Evolutionary conservation across 2,888 invertebrate genomes (phyloP).

Genomic region (Ditylenchus weischeri): DNA sequence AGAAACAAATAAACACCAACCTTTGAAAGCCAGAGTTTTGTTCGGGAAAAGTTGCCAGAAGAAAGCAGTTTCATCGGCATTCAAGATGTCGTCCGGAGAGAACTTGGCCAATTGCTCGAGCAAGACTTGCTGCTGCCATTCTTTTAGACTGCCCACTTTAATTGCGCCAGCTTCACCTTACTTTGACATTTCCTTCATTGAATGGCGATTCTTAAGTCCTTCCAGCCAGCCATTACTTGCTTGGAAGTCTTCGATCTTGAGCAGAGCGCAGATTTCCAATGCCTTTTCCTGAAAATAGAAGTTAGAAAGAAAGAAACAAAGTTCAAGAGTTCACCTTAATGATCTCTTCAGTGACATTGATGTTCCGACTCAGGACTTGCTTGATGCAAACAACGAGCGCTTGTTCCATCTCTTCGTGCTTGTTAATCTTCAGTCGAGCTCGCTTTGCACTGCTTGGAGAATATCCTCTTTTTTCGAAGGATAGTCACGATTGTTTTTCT

Average conservation of each 20-base stretch:
- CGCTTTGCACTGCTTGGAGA: constrained; percentile 10
- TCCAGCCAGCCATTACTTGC: constrained; percentile 20
- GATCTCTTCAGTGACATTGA: no score
- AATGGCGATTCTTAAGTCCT: neutral
- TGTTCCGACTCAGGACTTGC: no score
- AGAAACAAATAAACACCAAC: constrained; percentile 1
- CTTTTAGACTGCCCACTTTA: neutral
- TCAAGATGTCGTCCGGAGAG: neutral
- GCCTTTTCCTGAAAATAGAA: no score
- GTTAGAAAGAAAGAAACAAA: no score
- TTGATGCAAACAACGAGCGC: neutral
- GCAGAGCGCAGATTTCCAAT: no score
- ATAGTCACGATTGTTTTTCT: no score
- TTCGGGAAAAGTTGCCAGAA: constrained; percentile 8
- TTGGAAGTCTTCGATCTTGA: neutral
- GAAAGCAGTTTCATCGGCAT: neutral
- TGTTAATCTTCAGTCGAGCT: constrained; percentile 10
- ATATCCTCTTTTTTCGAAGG: no score
- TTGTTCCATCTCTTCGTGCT: neutral
- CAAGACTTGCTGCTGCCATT: neutral
- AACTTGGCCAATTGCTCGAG: neutral
- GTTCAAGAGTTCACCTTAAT: no score
- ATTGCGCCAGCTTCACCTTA: neutral
- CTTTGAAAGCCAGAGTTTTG: neutral
- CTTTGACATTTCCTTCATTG: neutral